Percentiles rank a stretch among this genome's conserved stretches.
phyloP scores from a whole-genome alignment of 2,888 invertebrate genomes.

The Trissolcus japonicus region DNA sequence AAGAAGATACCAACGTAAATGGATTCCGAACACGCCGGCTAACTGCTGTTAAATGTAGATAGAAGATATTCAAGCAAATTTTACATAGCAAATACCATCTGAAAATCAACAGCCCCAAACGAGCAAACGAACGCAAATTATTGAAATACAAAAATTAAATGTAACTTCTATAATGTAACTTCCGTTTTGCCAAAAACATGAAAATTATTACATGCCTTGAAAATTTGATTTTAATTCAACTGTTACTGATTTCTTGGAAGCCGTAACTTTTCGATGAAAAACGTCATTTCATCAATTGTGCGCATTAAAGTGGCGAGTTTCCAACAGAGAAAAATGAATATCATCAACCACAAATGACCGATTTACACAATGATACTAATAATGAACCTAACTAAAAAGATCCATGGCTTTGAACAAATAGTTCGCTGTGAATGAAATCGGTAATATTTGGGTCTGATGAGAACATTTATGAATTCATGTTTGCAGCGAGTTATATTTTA shows the following conservation, averaged over 20 bases:
- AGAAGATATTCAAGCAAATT: slow-evolving; percentile 43
- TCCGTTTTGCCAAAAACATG: too few relatives aligned
- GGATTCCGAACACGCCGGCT: slow-evolving; percentile 51
- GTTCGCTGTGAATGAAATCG: not conserved
- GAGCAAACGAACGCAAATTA: slow-evolving; percentile 25
- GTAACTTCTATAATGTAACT: too few relatives aligned
- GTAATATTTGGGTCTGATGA: not conserved
- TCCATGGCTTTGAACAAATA: not conserved
- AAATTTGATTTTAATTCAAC: too few relatives aligned
- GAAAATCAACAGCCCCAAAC: slow-evolving; percentile 40
- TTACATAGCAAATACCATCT: slow-evolving; percentile 34
- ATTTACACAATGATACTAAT: too few relatives aligned
- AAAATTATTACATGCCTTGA: too few relatives aligned
- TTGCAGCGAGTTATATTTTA: slow-evolving; percentile 37
- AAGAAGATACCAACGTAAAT: slow-evolving; percentile 52
- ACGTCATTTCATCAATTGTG: too few relatives aligned
- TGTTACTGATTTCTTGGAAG: too few relatives aligned
- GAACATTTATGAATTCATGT: slow-evolving; percentile 42
- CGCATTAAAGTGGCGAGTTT: too few relatives aligned
- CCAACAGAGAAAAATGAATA: too few relatives aligned
- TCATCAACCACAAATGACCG: too few relatives aligned
- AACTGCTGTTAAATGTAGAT: slow-evolving; percentile 47
- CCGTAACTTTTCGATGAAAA: too few relatives aligned
- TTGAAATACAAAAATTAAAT: slow-evolving; percentile 6
- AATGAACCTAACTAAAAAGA: too few relatives aligned